phyloP scores from a whole-genome alignment of 2,888 invertebrate species.

The Pseudococcus longispinus region DNA sequence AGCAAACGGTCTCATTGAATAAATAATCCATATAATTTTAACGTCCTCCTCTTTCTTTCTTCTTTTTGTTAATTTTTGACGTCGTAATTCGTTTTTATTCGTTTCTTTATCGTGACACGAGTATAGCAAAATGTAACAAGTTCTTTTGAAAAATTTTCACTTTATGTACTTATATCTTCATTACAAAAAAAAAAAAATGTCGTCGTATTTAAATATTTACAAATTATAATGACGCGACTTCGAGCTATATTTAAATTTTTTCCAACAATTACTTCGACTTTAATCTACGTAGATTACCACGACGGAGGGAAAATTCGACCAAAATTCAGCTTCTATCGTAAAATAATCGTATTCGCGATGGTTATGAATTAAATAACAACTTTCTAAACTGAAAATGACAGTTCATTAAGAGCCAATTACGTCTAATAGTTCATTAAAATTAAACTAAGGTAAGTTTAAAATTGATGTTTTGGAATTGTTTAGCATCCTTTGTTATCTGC shows the following conservation, averaged over 20 bases:
- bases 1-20: slow-evolving; percentile 2
- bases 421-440: slow-evolving; percentile 33
- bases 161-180: too few species aligned
- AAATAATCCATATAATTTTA: not conserved
- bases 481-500: not conserved
- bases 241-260: too few species aligned
- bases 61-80: not conserved
- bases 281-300: not conserved
- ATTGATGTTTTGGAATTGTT: slow-evolving; percentile 38
- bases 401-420: slow-evolving; percentile 33
- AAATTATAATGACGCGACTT: too few species aligned
- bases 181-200: too few species aligned
- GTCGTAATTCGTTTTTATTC: not conserved
- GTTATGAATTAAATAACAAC: slow-evolving; percentile 6
- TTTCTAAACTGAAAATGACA: slow-evolving; percentile 30
- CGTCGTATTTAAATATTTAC: too few species aligned
- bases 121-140: not conserved
- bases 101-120: not conserved
- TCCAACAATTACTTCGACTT: not conserved
- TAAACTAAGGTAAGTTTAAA: slow-evolving; percentile 4
- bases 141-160: not conserved
- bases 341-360: not conserved
- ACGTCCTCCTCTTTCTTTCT: not conserved
- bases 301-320: not conserved
- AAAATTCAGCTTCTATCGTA: not conserved